phyloP scores from a whole-genome alignment of 2,113 vertebrate genomes.

The Eolophus roseicapilla region DNA sequence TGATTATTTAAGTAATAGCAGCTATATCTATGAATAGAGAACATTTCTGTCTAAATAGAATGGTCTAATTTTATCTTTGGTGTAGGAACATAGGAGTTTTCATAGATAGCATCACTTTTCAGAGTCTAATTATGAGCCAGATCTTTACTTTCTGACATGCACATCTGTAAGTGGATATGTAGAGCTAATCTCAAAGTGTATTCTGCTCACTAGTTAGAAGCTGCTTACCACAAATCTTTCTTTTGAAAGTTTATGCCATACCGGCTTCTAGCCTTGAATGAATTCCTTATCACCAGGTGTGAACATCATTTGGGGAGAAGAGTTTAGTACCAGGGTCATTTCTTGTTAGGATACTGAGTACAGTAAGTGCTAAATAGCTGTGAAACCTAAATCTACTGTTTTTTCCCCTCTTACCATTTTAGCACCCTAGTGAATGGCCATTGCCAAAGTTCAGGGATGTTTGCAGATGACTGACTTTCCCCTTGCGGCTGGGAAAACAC shows the following conservation, averaged over 20 bases:
- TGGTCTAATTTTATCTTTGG: not conserved
- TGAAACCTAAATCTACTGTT: not conserved
- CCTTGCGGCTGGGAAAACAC: not conserved
- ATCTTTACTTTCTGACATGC: not conserved
- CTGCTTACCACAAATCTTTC: not conserved
- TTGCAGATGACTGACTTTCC: not conserved
- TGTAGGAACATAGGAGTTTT: not conserved
- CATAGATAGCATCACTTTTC: not conserved
- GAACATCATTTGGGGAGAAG: not conserved
- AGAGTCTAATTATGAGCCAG: not conserved
- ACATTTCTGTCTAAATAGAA: not conserved
- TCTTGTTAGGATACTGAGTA: not conserved
- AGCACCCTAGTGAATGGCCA: not conserved
- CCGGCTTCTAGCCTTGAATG: not conserved
- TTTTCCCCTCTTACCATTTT: not conserved
- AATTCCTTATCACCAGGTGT: not conserved
- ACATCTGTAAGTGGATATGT: not conserved
- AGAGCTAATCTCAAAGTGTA: not conserved
- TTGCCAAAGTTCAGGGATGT: not conserved
- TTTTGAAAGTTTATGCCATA: not conserved
- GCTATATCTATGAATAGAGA: not conserved
- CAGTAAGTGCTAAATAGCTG: not conserved
- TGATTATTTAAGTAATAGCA: constrained; percentile 2
- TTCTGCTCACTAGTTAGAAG: not conserved
- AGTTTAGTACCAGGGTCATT: not conserved